Evolutionary conservation across 2,113 vertebrate species (phyloP).

Genomic region (Hymenochirus boettgeri): DNA sequence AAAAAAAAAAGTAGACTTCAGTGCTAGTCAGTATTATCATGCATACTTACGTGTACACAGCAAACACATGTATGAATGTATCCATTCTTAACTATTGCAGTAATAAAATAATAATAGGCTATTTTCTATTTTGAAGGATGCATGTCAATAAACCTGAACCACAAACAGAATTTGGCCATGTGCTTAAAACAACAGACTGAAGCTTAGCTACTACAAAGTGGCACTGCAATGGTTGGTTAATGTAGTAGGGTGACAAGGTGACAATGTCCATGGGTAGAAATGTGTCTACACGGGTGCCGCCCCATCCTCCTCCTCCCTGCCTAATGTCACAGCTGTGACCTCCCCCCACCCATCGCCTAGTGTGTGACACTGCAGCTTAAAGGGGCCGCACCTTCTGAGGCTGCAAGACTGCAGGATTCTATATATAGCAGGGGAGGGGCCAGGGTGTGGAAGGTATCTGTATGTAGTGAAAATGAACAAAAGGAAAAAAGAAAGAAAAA

Average conservation of each 20-base stretch:
- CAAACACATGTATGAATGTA: background rate
- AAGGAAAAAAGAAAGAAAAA: background rate
- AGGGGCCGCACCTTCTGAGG: constrained; percentile 4
- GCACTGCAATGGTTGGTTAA: background rate
- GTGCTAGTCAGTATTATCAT: background rate
- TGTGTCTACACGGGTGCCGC: constrained; percentile 8
- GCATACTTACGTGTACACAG: background rate
- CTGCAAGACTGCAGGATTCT: background rate
- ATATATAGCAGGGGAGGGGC: constrained; percentile 5
- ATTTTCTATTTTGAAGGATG: too few relatives aligned
- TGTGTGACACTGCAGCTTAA: constrained; percentile 27
- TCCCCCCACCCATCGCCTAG: background rate
- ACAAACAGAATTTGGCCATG: background rate
- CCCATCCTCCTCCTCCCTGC: constrained; percentile 6
- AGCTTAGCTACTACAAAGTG: background rate
- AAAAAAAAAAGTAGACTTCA: too few relatives aligned
- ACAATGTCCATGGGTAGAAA: constrained; percentile 8
- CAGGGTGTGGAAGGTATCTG: background rate
- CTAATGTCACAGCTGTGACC: constrained; percentile 23
- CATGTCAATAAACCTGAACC: too few relatives aligned
- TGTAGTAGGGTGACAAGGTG: constrained; percentile 14
- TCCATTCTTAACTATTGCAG: too few relatives aligned
- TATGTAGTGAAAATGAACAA: background rate
- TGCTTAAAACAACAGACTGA: background rate
- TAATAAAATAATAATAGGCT: too few relatives aligned